Percentiles rank a stretch among this genome's conserved stretches.
Conservation (phyloP, 2,888 invertebrate genomes). For the Standfussiana lucernea region DNA sequence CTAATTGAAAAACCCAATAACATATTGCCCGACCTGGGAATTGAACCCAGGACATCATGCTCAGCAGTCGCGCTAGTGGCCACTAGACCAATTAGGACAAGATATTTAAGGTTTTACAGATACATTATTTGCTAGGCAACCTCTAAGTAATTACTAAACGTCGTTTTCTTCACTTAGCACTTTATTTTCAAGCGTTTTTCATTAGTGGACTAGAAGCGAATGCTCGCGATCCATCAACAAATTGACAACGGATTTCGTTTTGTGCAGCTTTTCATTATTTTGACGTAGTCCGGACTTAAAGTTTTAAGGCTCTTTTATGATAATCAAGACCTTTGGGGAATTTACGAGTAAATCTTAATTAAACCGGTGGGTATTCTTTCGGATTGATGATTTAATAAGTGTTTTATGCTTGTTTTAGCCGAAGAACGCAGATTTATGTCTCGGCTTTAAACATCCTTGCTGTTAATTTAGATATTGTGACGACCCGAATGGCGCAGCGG, state of each 20-base stretch:
- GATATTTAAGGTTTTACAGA: neutral
- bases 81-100: too few relatives aligned
- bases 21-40: too few relatives aligned
- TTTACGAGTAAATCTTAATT: slow-evolving; percentile 43
- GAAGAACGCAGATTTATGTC: neutral
- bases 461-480: slow-evolving; percentile 9
- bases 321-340: slow-evolving; percentile 34
- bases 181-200: slow-evolving; percentile 40
- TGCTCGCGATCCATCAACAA: slow-evolving; percentile 50
- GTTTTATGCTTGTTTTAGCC: slow-evolving; percentile 27
- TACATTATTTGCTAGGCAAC: neutral
- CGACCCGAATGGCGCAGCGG: too few relatives aligned
- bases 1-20: too few relatives aligned
- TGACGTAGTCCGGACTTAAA: slow-evolving; percentile 22
- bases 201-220: slow-evolving; percentile 25
- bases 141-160: slow-evolving; percentile 17
- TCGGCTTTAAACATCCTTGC: neutral
- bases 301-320: slow-evolving; percentile 44
- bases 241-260: slow-evolving; percentile 54
- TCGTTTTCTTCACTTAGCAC: neutral
- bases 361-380: slow-evolving; percentile 19
- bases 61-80: too few relatives aligned
- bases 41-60: too few relatives aligned
- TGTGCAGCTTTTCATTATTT: slow-evolving; percentile 48
- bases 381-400: slow-evolving; percentile 40